These are phyloP conservation scores for Peromyscus melanophrys DNA, from an alignment of 2,797 vertebrate genomes.

Conservation along the genomic window DNA sequence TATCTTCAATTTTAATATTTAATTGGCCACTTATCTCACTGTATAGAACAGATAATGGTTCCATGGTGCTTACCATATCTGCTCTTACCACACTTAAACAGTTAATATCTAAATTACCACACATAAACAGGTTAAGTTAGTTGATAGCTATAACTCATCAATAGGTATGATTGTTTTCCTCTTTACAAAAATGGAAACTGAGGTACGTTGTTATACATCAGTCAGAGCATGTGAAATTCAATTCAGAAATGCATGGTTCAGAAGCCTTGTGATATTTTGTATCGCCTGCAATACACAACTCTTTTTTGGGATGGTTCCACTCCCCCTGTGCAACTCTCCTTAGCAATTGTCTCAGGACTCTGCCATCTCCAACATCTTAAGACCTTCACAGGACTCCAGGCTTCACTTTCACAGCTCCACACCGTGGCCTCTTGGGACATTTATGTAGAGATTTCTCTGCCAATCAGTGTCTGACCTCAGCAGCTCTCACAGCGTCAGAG, in stretches of 20 bases:
- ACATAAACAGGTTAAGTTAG: background rate
- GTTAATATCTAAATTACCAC: background rate
- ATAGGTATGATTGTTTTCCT: background rate
- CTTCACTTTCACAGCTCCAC: background rate
- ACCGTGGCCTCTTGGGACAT: too few relatives aligned
- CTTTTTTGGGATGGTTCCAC: too few relatives aligned
- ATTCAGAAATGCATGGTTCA: background rate
- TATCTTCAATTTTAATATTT: background rate
- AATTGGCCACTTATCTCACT: background rate
- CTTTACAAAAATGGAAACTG: background rate
- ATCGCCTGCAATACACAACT: too few relatives aligned
- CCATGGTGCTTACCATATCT: background rate
- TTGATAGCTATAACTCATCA: background rate
- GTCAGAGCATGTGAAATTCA: background rate
- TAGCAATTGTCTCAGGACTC: too few relatives aligned
- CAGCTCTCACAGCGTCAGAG: background rate
- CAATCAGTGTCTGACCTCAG: background rate
- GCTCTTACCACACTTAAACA: background rate
- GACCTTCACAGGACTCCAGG: background rate
- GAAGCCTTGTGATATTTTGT: background rate
- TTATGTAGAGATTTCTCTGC: background rate
- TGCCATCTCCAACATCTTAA: background rate
- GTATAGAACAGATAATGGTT: background rate
- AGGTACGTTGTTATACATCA: background rate
- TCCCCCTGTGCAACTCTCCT: background rate